Percentiles rank a stretch among this genome's conserved stretches.
Evolutionary conservation across 2,113 vertebrate species (phyloP).

Genomic region (Halcyon malimbica): DNA sequence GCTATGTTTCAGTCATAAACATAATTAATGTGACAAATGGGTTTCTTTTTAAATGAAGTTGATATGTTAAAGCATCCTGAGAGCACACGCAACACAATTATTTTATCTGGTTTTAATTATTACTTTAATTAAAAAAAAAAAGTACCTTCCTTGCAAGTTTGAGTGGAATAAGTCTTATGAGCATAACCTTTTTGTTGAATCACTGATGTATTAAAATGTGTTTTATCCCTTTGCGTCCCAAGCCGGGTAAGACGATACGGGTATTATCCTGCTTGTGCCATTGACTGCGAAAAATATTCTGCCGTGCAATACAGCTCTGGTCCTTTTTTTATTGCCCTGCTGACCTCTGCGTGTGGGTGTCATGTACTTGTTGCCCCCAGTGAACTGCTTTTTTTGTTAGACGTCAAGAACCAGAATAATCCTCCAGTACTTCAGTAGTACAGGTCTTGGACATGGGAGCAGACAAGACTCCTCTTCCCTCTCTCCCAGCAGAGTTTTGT

Average conservation of each 20-base stretch:
- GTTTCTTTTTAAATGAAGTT: neutral
- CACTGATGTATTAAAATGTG: neutral
- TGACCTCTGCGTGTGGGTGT: neutral
- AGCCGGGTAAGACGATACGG: rapidly evolving
- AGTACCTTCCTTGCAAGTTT: neutral
- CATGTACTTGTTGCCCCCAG: neutral
- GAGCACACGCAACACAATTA: neutral
- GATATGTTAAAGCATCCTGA: neutral
- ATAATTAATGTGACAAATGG: neutral
- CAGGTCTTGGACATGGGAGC: neutral
- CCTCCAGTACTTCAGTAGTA: neutral
- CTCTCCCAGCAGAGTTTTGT: neutral
- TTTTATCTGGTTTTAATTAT: too few species aligned
- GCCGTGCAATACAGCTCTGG: neutral
- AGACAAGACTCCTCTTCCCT: neutral
- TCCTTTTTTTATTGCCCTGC: rapidly evolving
- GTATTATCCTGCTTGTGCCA: neutral
- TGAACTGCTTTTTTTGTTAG: neutral
- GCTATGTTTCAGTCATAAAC: neutral
- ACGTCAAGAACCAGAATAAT: neutral
- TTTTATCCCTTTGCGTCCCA: neutral
- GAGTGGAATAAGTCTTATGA: neutral
- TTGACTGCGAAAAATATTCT: rapidly evolving
- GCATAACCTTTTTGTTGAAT: neutral
- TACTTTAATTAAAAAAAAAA: neutral